Percentiles rank a stretch among this genome's conserved stretches.
phyloP scores from a whole-genome alignment of 2,113 vertebrate genomes.

The Oncorhynchus masou region DNA sequence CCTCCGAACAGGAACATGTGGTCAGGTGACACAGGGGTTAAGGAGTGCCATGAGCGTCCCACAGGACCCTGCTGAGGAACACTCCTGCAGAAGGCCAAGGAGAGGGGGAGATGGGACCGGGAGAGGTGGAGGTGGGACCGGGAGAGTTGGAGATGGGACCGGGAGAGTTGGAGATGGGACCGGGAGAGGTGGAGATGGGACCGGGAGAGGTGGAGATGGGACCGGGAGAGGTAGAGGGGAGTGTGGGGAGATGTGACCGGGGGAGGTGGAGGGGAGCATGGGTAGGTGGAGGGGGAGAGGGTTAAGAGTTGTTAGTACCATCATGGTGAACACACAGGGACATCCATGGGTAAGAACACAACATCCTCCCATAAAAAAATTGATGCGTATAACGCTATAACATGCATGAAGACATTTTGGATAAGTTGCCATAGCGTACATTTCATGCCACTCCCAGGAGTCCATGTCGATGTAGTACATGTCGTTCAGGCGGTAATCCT shows the following conservation, averaged over 20 bases:
- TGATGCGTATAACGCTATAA: not conserved
- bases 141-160: too few species aligned
- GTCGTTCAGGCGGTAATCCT: slow-evolving; percentile 93
- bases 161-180: not conserved
- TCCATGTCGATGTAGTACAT: slow-evolving; percentile 91
- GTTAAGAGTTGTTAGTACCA: not conserved
- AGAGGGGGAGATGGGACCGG: not conserved
- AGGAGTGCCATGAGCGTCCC: slow-evolving; percentile 93
- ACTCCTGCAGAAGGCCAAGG: slow-evolving; percentile 50
- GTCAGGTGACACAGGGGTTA: slow-evolving; percentile 86
- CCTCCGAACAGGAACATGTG: slow-evolving; percentile 96
- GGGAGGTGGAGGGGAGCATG: not conserved
- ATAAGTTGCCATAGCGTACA: slow-evolving; percentile 74
- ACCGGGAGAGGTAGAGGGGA: not conserved
- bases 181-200: not conserved
- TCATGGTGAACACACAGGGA: not conserved
- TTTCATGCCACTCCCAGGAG: slow-evolving; percentile 93
- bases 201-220: not conserved
- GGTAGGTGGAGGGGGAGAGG: too few species aligned
- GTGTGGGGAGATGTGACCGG: too few species aligned
- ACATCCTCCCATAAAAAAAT: not conserved
- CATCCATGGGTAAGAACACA: not conserved
- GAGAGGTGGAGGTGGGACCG: not conserved
- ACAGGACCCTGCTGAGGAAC: slow-evolving; percentile 74
- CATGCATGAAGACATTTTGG: not conserved